A percentile compares a stretch with the other conserved stretches of the same genome.
These are phyloP conservation scores for Caenorhabditis briggsae DNA, from an alignment of 1,140 invertebrate species.

Conservation along the genomic window DNA sequence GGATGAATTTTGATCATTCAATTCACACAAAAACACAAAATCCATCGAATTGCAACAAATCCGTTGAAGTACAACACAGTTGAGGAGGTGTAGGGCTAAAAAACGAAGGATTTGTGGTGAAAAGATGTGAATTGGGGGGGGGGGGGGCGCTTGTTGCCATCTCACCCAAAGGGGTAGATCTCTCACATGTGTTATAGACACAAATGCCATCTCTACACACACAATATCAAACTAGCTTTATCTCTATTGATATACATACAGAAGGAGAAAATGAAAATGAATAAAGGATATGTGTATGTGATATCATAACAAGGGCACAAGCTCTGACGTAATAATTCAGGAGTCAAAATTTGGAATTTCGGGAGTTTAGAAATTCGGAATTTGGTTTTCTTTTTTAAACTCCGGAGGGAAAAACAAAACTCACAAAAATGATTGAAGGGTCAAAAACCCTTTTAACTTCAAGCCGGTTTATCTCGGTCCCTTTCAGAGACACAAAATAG, in stretches of 20 bases:
- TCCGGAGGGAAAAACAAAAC: too few species aligned
- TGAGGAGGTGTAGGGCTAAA: not conserved
- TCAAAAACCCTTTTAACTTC: too few species aligned
- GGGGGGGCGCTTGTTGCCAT: slow-evolving; percentile 29
- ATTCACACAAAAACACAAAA: not conserved
- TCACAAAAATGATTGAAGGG: too few species aligned
- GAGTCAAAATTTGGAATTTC: not conserved
- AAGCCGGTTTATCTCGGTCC: too few species aligned
- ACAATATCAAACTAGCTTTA: slow-evolving; percentile 47
- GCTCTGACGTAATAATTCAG: slow-evolving; percentile 6
- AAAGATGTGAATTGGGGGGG: not conserved
- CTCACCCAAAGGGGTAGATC: slow-evolving; percentile 26
- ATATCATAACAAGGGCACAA: slow-evolving; percentile 47
- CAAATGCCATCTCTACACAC: not conserved
- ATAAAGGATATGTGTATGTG: slow-evolving; percentile 42
- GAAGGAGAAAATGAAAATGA: not conserved
- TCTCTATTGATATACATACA: slow-evolving; percentile 37
- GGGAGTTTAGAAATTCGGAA: too few species aligned
- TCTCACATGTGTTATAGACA: slow-evolving; percentile 22
- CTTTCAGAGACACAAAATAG: too few species aligned
- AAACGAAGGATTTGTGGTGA: slow-evolving; percentile 24
- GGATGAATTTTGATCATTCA: too few species aligned
- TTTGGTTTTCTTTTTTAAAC: too few species aligned
- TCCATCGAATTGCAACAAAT: not conserved
- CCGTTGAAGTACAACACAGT: slow-evolving; percentile 33